Conservation (phyloP, 2,888 invertebrate genomes). For the Herminia tarsipennalis region DNA sequence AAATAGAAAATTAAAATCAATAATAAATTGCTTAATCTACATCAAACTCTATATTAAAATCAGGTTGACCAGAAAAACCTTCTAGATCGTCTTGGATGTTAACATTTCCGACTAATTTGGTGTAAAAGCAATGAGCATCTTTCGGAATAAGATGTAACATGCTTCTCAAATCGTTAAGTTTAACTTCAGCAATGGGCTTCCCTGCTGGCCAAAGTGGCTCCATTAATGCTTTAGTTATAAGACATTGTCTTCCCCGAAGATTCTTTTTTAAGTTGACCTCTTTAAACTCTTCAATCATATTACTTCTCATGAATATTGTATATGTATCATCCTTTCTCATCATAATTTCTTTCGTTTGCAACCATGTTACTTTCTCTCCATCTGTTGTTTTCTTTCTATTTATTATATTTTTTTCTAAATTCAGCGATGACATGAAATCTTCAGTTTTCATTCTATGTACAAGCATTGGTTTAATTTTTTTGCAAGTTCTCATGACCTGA, state of each 20-base stretch:
- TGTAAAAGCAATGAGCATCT: constrained; percentile 20
- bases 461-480: constrained; percentile 15
- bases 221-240: constrained; percentile 15
- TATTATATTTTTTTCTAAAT: constrained; percentile 19
- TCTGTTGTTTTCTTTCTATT: constrained; percentile 17
- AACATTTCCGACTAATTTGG: constrained; percentile 7
- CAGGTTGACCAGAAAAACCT: background rate
- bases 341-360: constrained; percentile 21
- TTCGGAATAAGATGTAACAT: constrained; percentile 25
- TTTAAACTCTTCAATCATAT: constrained; percentile 13
- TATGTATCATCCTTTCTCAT: constrained; percentile 18
- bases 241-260: constrained; percentile 9
- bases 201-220: constrained; percentile 26
- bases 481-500: constrained; percentile 25
- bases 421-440: constrained; percentile 20
- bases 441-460: constrained; percentile 19
- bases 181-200: constrained; percentile 26
- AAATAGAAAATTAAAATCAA: too few species aligned
- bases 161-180: constrained; percentile 24
- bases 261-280: constrained; percentile 14
- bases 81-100: background rate
- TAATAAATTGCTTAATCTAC: too few species aligned
- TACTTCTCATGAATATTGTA: constrained; percentile 14
- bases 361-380: constrained; percentile 18
- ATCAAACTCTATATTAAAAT: background rate